Evolutionary conservation across 2,888 invertebrate genomes (phyloP).

Genomic region (Brachyopa scutellaris): DNA sequence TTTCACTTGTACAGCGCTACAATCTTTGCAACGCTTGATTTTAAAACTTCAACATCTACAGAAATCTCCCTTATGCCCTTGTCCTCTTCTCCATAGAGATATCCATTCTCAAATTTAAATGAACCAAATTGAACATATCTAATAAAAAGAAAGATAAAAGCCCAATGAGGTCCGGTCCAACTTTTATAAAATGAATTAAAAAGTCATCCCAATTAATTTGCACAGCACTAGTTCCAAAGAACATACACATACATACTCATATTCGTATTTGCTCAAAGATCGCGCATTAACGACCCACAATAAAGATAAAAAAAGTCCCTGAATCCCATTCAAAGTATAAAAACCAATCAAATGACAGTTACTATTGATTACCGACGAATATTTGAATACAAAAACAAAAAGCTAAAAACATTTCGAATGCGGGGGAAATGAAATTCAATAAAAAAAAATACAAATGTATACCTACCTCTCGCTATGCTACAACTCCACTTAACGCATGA

Average conservation of each 20-base stretch:
- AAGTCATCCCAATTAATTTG: too few species aligned
- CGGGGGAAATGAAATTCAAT: constrained; percentile 12
- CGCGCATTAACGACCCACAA: constrained; percentile 14
- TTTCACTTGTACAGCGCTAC: too few species aligned
- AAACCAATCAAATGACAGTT: constrained; percentile 63
- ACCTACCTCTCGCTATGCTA: constrained; percentile 35
- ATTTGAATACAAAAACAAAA: not conserved
- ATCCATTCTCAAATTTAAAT: too few species aligned
- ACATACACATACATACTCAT: not conserved
- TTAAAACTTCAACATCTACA: too few species aligned
- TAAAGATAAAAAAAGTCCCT: not conserved
- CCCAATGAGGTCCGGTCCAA: too few species aligned
- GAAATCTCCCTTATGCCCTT: too few species aligned
- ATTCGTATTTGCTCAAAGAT: constrained; percentile 1
- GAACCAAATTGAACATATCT: too few species aligned
- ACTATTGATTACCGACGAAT: constrained; percentile 52
- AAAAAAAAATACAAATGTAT: constrained; percentile 20
- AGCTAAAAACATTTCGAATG: not conserved
- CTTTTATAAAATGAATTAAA: too few species aligned
- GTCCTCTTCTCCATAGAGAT: too few species aligned
- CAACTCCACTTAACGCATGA: constrained; percentile 57
- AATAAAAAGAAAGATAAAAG: too few species aligned
- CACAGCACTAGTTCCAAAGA: too few species aligned
- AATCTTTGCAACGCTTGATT: too few species aligned
- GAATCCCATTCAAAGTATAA: constrained; percentile 35